Evolutionary conservation across 2,888 invertebrate species (phyloP), one percentile per base, ranked within the genome.

Genomic region (Rapana venosa): DNA sequence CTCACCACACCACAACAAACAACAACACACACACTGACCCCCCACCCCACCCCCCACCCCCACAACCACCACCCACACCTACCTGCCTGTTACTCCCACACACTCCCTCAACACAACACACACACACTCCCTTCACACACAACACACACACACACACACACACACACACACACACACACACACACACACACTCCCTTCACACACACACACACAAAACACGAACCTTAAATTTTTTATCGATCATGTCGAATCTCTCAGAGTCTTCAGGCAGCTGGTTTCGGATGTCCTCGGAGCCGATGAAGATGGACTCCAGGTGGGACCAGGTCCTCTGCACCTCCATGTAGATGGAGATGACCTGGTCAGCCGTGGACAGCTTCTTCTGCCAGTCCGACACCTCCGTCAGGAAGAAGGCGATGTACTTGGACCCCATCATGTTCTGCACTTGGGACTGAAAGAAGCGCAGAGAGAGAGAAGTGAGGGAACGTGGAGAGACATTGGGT

Each of bases 221-320:
- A 56, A 97, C 97, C 96, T 98, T 98, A 96, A 99, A 99, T 94
- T 98, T 98, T 22, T 97, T 96, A 96, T 99, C 99, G 93, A 99
- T 98, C 93, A 97, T 97, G 96, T 98, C 98, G 96, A 99, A 99
- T 95, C 99, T 97, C 89, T 97, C 97, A 0, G 99, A 98, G 96
- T 99, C 99, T 92, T 98, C 98, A 1, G 99, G 99, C 88, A 99
- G 96, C 96, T 99, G 99, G 95, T 98, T 98, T 91, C 99, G 97
- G 93, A 99, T 99, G 96, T 99, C 99, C 96, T 99, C 99, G 0
- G 99, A 99, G 93, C 98, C 99, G 97, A 99, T 99, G 96, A 99
- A 99, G 95, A 99, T 99, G 94, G 98, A 98, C 96, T 99, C 99
- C 91, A 99, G 97, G 96, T 99, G 98, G 94, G 98, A 98, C 99